These are phyloP conservation scores for Ceyx erithaca DNA, from an alignment of 2,797 vertebrate genomes.

Conservation along the genomic window DNA sequence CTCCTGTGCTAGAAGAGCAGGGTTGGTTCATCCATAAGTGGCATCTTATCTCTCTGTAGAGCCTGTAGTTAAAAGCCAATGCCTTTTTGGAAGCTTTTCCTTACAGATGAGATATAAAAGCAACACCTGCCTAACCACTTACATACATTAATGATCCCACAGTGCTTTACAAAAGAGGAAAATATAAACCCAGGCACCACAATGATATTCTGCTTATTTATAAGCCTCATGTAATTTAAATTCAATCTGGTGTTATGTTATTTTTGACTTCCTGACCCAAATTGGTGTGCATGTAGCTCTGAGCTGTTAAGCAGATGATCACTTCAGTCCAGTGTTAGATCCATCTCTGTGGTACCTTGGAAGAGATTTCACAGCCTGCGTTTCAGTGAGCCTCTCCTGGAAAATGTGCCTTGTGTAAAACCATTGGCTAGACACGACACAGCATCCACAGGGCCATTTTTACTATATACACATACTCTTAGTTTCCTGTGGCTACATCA, in stretches of 20 bases:
- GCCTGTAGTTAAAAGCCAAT: background rate
- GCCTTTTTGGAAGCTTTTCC: slow-evolving; percentile 35
- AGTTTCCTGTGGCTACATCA: background rate
- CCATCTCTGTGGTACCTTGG: slow-evolving; percentile 18
- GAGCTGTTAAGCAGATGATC: slow-evolving; percentile 54
- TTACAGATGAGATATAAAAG: slow-evolving; percentile 38
- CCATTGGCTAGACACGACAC: background rate
- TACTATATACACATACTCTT: background rate
- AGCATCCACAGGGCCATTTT: slow-evolving; percentile 48
- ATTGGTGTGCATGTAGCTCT: background rate
- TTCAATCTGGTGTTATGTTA: slow-evolving; percentile 24
- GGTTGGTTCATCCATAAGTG: background rate
- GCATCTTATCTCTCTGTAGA: slow-evolving; percentile 12
- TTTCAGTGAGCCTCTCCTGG: background rate
- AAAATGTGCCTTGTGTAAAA: background rate
- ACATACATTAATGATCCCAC: background rate
- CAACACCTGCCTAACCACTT: slow-evolving; percentile 19
- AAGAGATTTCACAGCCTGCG: background rate
- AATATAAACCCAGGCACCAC: slow-evolving; percentile 28
- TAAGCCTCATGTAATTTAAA: background rate
- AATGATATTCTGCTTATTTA: slow-evolving; percentile 1
- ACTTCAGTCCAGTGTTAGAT: background rate
- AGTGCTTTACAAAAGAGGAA: slow-evolving; percentile 6
- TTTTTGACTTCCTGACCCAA: slow-evolving; percentile 57
- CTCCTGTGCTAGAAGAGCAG: background rate